Percentiles rank a stretch among this genome's conserved stretches.
phyloP scores from a whole-genome alignment of 2,797 vertebrate genomes.

The Myotis daubentonii region DNA sequence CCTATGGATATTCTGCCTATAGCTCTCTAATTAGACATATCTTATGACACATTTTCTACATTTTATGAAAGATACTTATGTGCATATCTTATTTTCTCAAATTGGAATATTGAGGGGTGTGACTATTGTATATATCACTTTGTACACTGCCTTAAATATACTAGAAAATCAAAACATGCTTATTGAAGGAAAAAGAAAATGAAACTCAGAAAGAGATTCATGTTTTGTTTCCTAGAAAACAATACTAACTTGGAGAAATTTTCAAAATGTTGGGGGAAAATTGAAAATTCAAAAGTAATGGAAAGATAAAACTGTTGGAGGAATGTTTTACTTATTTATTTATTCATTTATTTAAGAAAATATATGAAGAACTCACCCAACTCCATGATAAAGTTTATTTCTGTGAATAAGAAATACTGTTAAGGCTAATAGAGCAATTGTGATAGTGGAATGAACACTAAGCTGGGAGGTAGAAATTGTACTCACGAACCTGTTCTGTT shows the following conservation, averaged over 20 bases:
- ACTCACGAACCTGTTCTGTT: neutral
- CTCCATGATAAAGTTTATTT: slow-evolving; percentile 6
- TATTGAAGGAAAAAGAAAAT: slow-evolving; percentile 29
- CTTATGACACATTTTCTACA: neutral
- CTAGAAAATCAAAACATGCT: slow-evolving; percentile 2
- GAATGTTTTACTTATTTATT: neutral
- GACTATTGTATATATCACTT: neutral
- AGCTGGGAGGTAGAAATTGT: neutral
- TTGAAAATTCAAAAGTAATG: neutral
- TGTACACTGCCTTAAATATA: neutral
- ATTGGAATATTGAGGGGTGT: neutral
- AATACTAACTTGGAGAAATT: slow-evolving; percentile 20
- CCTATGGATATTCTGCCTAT: neutral
- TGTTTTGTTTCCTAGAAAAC: neutral
- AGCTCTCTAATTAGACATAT: neutral
- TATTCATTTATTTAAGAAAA: slow-evolving; percentile 44
- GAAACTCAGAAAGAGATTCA: neutral
- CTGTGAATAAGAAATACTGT: slow-evolving; percentile 33
- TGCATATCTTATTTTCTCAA: neutral
- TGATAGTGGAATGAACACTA: neutral
- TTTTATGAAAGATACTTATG: neutral
- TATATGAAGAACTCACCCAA: slow-evolving; percentile 2
- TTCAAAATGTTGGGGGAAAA: neutral
- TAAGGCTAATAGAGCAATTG: neutral
- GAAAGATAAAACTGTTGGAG: neutral